A percentile compares a stretch with the other conserved stretches of the same genome.
Evolutionary conservation across 2,113 vertebrate genomes (phyloP).

Genomic region (Macquaria ambigua): DNA sequence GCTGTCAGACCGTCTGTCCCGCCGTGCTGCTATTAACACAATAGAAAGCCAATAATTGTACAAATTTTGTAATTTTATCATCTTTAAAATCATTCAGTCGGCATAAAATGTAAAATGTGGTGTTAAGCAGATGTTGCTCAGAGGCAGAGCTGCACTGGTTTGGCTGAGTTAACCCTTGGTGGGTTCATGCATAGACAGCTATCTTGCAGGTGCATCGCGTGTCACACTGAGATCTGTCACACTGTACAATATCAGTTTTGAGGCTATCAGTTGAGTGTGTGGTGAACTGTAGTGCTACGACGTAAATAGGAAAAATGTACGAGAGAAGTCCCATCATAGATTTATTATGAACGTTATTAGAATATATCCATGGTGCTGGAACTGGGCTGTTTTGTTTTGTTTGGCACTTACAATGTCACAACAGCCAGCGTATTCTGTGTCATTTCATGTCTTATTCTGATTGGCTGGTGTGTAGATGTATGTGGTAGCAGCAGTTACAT

Average conservation of each 20-base stretch:
- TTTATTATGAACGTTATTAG: background rate
- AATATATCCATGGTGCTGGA: background rate
- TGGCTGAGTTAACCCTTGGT: too few relatives aligned
- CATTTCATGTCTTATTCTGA: too few relatives aligned
- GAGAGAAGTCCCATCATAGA: background rate
- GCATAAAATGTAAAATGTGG: background rate
- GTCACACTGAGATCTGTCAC: background rate
- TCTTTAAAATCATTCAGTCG: background rate
- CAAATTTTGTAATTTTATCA: too few relatives aligned
- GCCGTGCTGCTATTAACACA: too few relatives aligned
- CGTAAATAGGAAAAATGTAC: background rate
- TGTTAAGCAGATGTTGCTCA: background rate
- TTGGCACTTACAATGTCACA: too few relatives aligned
- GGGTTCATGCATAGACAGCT: background rate
- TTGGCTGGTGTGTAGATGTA: background rate
- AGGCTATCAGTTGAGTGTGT: too few relatives aligned
- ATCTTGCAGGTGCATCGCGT: background rate
- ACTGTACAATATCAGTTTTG: background rate
- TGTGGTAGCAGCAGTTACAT: background rate
- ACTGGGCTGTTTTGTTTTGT: background rate
- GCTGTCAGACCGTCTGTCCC: too few relatives aligned
- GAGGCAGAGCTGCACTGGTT: background rate
- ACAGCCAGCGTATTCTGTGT: too few relatives aligned
- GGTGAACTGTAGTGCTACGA: background rate
- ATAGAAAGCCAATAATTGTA: too few relatives aligned